Conservation (phyloP, 2,797 vertebrate species). For the Sternarchorhynchus goeldii region DNA sequence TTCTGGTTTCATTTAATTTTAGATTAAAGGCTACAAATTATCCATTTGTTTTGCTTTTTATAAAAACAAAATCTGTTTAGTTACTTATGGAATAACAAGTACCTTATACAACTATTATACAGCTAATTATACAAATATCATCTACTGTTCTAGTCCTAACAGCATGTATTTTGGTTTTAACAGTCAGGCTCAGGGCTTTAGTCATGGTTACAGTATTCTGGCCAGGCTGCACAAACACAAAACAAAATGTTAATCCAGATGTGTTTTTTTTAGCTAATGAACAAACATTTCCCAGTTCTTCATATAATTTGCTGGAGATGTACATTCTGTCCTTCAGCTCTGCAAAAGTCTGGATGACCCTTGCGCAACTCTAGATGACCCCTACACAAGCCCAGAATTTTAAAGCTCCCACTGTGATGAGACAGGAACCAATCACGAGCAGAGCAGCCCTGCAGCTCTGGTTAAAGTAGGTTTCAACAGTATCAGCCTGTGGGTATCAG, state of each 20-base stretch:
- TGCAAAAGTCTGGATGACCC: conserved; percentile 8
- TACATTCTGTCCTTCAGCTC: background rate
- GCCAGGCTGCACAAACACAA: background rate
- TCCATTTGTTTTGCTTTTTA: too few species aligned
- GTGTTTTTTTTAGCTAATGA: background rate
- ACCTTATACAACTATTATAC: too few species aligned
- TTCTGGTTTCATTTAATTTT: too few species aligned
- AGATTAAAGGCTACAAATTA: too few species aligned
- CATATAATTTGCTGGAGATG: background rate
- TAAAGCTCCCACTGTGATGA: conserved; percentile 30
- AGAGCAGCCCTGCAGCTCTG: conserved; percentile 16
- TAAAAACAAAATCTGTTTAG: too few species aligned
- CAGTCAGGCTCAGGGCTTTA: background rate
- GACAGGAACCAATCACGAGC: conserved; percentile 32
- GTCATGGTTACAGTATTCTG: background rate
- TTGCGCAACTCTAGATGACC: conserved; percentile 12
- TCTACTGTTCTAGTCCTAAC: too few species aligned
- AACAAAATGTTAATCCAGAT: background rate
- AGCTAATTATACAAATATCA: too few species aligned
- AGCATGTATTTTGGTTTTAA: background rate
- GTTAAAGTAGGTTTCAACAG: conserved; percentile 25
- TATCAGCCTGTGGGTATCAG: conserved; percentile 36
- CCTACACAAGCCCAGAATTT: conserved; percentile 36
- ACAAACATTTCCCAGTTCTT: background rate
- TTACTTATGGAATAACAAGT: too few species aligned